Evolutionary conservation across 2,113 vertebrate genomes (phyloP), one percentile per base, ranked within the genome.

Genomic region (Ophiodon elongatus): DNA sequence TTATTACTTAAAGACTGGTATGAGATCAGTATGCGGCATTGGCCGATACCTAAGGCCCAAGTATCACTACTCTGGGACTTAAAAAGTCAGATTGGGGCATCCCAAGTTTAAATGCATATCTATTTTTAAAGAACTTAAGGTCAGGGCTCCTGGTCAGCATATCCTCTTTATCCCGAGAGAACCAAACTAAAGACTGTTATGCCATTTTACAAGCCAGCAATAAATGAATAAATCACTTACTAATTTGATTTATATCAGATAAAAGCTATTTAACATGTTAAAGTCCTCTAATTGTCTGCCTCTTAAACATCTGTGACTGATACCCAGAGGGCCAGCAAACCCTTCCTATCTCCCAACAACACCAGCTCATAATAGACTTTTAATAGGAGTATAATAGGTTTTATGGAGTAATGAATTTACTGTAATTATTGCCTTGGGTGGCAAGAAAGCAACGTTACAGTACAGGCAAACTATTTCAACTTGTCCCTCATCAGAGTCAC

Each of bases 341-440:
- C 80, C 88, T 54, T 87, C 63, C 82, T 87, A 88, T 90, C 80
- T 81, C 80, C 76, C 71, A 84, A 88, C 84, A 93, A 90, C 84
- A 88, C 82, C 65, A 83, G 86, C 56, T 77, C 85, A 89, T 93
- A 91, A 93, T 92, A 85, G 89, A 91, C 84, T 90, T 92, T 90
- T 93, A 93, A 94, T 91, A 90, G 82, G 56, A 62, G 74, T 45
- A 84, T 92, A 91, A 93, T 91, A 87, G 86, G 65, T 85, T 90
- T 93, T 90, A 91, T 90, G 71, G 89, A 79, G 85, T 91, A 88
- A 93, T 92, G 72, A 90, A 93, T 90, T 86, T 83, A 86, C 83
- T 74, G 80, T 86, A 90, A 93, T 92, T 86, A 83, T 91, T 86
- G 86, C 90, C 85, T 79, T 83, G 75, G 86, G 82, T 89, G 74